Base-by-base conservation (phyloP, 2,113 vertebrate species). In the Dromiciops gliroides region DNA sequence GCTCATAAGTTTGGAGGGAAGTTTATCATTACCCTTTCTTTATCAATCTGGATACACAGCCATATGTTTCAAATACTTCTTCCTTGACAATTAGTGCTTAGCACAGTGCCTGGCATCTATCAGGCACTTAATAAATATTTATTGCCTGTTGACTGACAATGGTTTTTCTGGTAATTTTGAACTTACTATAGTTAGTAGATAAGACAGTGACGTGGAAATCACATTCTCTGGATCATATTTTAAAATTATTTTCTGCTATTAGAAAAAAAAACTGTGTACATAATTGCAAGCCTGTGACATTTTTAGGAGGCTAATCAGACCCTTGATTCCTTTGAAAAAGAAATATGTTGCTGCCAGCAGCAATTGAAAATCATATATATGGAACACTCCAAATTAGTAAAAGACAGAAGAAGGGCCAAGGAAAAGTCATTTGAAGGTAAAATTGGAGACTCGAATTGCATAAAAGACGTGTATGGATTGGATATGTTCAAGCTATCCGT, bases 281-380 rank as follows among this genome's bases (percentile, higher is more conserved):
- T 90, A 67, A 91, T 28, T 90, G 89, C 89, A 90, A 48, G 89
- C 89, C 48, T n/a, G 47, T 90, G 48, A 90, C 47, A 90, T 51
- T 49, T 56, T 92, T 91, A 95, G 52, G 92, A 93, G 51, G 52
- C 28, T 75, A 4, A 16, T 8, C 48, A 52, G 56, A 7, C 28
- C 96, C 67, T 83, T 22, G 24, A 94, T 95, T 94, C 53, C 49
- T 95, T 51, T 94, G 93, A 91, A 92, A 95, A 50, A 56, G 56
- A 56, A 95, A 56, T 6, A 90, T 50, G 28, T 90, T 9, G 23
- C 48, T 94, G 26, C 89, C 49, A 94, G 67, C 23, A 60, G 83
- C 93, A 12, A 16, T 50, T 89, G n/a, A n/a, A 92, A 83, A 92
- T 53, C 83, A n/a, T 75, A 44, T 83, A 83, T 83, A 83, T 83